phyloP scores from a whole-genome alignment of 2,888 invertebrate genomes.

The Tiliacea citrago region DNA sequence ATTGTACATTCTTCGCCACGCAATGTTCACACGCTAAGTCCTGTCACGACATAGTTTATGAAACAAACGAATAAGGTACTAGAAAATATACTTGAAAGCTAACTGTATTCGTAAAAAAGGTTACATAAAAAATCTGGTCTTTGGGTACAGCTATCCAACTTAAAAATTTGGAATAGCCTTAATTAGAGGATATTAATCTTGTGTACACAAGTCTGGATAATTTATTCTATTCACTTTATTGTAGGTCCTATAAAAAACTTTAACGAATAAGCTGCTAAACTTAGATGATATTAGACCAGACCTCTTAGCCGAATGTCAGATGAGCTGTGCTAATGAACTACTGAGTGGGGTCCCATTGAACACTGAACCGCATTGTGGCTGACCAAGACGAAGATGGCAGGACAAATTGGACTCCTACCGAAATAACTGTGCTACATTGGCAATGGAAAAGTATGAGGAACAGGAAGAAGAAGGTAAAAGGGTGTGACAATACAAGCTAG shows the following conservation, averaged over 20 bases:
- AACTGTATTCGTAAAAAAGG: background rate
- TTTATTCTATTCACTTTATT: background rate
- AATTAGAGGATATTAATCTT: background rate
- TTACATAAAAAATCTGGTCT: background rate
- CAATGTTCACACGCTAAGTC: conserved; percentile 61
- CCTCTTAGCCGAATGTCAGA: too few species aligned
- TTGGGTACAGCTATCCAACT: background rate
- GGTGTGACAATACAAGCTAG: too few species aligned
- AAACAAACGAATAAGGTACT: conserved; percentile 50
- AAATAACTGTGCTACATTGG: background rate
- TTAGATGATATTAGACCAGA: too few species aligned
- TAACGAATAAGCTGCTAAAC: too few species aligned
- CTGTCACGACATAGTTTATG: conserved; percentile 47
- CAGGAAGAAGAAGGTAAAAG: background rate
- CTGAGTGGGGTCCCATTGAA: too few species aligned
- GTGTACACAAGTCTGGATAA: background rate
- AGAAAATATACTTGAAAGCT: conserved; percentile 24
- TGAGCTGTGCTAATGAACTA: too few species aligned
- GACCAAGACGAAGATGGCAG: background rate
- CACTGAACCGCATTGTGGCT: too few species aligned
- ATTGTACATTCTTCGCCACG: conserved; percentile 59
- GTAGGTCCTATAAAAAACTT: background rate
- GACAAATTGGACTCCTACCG: background rate
- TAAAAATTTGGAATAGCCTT: background rate
- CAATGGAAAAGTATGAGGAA: background rate